A percentile compares a stretch with the other conserved stretches of the same genome.
Conservation (phyloP, 1,140 invertebrate species). For the Drosophila pectinifera region DNA sequence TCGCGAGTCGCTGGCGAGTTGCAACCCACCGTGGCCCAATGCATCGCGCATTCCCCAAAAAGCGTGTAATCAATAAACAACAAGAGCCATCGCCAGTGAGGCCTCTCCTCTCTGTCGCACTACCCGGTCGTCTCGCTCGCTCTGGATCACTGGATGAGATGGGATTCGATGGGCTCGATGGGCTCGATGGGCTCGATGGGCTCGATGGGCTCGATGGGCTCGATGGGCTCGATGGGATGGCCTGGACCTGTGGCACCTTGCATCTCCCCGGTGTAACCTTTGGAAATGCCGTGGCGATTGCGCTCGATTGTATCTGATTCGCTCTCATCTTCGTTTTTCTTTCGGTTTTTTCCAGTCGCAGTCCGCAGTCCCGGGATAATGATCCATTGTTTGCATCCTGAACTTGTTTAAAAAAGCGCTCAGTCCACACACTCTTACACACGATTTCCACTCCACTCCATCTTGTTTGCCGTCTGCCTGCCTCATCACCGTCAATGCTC, state of each 20-base stretch:
- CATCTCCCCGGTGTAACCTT: conserved; percentile 70
- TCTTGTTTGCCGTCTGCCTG: conserved; percentile 51
- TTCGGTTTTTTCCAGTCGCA: conserved; percentile 36
- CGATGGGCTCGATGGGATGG: conserved; percentile 21
- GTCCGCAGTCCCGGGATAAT: conserved; percentile 72
- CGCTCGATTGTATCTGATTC: conserved; percentile 77
- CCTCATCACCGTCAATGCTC: conserved; percentile 62
- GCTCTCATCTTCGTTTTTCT: conserved; percentile 49
- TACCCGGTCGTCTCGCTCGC: conserved; percentile 18
- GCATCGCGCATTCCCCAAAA: conserved; percentile 79
- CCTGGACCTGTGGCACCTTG: conserved; percentile 54
- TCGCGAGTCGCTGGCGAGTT: conserved; percentile 31
- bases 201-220: too few species aligned
- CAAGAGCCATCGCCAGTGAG: conserved; percentile 77
- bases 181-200: too few species aligned
- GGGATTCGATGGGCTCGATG: conserved; percentile 16
- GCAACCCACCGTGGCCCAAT: conserved; percentile 58
- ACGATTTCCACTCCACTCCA: conserved; percentile 50
- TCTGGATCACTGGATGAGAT: conserved; percentile 25
- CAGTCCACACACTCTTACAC: conserved; percentile 40
- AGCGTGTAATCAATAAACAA: conserved; percentile 83
- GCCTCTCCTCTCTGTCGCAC: conserved; percentile 30
- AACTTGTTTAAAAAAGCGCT: conserved; percentile 81
- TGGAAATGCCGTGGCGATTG: conserved; percentile 72
- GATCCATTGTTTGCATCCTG: conserved; percentile 83